Evolutionary conservation across 35 echinoderm and acorn worm genomes (phyloP).

Genomic region (Acanthaster planci): DNA sequence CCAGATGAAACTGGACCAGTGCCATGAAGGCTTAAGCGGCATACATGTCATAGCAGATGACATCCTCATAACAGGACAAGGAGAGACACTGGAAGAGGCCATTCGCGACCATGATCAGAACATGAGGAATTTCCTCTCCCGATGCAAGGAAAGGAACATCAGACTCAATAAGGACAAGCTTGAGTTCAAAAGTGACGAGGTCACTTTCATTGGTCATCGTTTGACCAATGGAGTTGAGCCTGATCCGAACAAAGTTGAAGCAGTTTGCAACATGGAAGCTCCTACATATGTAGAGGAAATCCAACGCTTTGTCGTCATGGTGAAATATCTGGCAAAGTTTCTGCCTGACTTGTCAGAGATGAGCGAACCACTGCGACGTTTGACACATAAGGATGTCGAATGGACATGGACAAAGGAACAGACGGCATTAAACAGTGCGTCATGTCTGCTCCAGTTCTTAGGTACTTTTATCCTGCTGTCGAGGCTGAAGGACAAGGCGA

Average conservation of each 20-base stretch:
- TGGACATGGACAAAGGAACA: conserved; percentile 47
- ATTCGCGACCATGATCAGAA: conserved; percentile 69
- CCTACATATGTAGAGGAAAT: conserved; percentile 2
- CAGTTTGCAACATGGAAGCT: not conserved
- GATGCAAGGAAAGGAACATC: conserved; percentile 63
- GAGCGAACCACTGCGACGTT: conserved; percentile 50
- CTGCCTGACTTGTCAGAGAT: conserved; percentile 47
- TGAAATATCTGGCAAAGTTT: conserved; percentile 65
- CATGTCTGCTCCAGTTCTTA: conserved; percentile 54
- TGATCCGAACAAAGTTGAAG: not conserved
- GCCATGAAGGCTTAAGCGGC: conserved; percentile 54
- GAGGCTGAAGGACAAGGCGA: conserved; percentile 79
- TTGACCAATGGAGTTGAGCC: conserved; percentile 7
- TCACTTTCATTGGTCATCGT: not conserved
- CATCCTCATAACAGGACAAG: conserved; percentile 63
- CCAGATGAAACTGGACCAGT: conserved; percentile 59
- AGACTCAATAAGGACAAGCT: conserved; percentile 72
- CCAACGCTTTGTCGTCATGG: conserved; percentile 65
- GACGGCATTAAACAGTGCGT: conserved; percentile 38
- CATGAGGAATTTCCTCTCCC: conserved; percentile 35
- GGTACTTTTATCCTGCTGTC: conserved; percentile 43
- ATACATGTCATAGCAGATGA: conserved; percentile 76
- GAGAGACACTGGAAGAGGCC: conserved; percentile 61
- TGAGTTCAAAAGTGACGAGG: conserved; percentile 36
- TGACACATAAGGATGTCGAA: conserved; percentile 48